Conservation (phyloP, 2,888 invertebrate species). For the Prostheceraeus crozeri region DNA sequence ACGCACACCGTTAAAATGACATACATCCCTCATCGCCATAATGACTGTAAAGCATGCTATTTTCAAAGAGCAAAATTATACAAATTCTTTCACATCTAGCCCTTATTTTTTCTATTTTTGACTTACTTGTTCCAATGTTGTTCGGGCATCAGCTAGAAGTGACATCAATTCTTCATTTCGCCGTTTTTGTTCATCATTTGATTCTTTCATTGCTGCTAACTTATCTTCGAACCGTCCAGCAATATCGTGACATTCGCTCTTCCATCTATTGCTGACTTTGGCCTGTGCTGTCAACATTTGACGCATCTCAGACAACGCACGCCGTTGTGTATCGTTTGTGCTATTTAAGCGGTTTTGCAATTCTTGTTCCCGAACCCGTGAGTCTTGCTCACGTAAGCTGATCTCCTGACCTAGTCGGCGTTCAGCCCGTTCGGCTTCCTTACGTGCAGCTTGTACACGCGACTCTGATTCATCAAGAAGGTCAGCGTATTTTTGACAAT, state of each 20-base stretch:
- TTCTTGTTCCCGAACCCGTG: neutral
- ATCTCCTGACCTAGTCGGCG: neutral
- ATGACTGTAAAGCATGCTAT: too few species aligned
- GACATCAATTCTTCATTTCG: conserved; percentile 22
- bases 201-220: neutral
- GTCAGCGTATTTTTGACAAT: too few species aligned
- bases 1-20: too few species aligned
- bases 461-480: too few species aligned
- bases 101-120: too few species aligned
- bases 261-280: conserved; percentile 21
- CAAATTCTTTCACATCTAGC: too few species aligned
- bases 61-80: too few species aligned
- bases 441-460: too few species aligned
- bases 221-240: conserved; percentile 19
- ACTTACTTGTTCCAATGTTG: too few species aligned
- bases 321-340: neutral
- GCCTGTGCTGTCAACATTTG: neutral
- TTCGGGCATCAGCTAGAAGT: neutral
- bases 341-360: neutral
- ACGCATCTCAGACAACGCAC: neutral
- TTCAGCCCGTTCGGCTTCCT: conserved; percentile 3
- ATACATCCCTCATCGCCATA: too few species aligned
- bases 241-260: conserved; percentile 22
- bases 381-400: neutral
- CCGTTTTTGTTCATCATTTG: conserved; percentile 26